Conservation (phyloP, 2,888 invertebrate species). For the Amitus sp. region DNA sequence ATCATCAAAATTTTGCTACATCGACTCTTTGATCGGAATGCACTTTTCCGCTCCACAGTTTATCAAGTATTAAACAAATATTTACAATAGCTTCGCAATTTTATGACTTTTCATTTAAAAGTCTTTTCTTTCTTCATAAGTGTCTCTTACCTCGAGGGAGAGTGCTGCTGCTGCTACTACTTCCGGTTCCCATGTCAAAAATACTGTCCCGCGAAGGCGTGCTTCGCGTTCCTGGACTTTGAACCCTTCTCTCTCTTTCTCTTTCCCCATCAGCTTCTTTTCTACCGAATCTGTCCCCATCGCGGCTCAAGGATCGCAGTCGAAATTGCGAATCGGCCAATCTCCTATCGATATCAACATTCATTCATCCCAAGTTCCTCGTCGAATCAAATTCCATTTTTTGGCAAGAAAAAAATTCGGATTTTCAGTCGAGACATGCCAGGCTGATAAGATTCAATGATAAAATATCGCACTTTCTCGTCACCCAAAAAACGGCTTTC, state of each 20-base stretch:
- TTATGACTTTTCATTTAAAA: neutral
- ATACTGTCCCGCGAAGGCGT: conserved; percentile 56
- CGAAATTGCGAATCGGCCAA: conserved; percentile 59
- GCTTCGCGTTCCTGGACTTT: conserved; percentile 49
- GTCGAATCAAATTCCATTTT: neutral
- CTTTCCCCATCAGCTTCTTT: too few relatives aligned
- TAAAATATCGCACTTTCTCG: too few relatives aligned
- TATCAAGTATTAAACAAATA: neutral
- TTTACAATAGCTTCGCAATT: neutral
- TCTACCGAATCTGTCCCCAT: conserved; percentile 54
- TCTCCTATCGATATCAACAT: conserved; percentile 45
- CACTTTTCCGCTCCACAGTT: neutral
- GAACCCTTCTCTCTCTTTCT: too few relatives aligned
- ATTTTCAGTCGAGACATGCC: neutral
- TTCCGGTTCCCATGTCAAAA: conserved; percentile 58
- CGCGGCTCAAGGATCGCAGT: conserved; percentile 55
- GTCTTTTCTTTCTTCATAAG: neutral
- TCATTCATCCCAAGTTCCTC: neutral
- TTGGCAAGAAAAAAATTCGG: neutral
- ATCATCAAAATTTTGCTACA: conserved; percentile 48
- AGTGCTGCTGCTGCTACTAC: conserved; percentile 56
- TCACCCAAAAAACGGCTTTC: too few relatives aligned
- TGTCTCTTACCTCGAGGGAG: conserved; percentile 60
- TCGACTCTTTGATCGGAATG: conserved; percentile 41
- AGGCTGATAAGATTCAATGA: neutral